These are phyloP conservation scores for Drosophila infuscata DNA, from an alignment of 2,888 invertebrate species.

Conservation along the genomic window DNA sequence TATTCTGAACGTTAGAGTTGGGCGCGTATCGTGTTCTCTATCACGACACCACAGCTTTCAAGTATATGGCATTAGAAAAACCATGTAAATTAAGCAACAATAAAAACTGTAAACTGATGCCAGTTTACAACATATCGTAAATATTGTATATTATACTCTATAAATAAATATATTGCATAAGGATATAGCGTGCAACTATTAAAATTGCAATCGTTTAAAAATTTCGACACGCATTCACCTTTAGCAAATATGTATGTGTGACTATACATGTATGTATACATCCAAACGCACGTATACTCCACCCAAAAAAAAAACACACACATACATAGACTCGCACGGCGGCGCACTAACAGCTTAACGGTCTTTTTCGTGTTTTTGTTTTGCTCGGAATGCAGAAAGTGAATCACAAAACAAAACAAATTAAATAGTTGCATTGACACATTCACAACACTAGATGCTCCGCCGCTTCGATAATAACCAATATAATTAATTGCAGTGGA, in stretches of 20 bases:
- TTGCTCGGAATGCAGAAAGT: conserved; percentile 49
- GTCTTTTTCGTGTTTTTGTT: conserved; percentile 61
- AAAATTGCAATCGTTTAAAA: neutral
- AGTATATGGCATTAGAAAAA: neutral
- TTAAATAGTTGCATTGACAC: conserved; percentile 13
- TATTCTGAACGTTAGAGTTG: conserved; percentile 8
- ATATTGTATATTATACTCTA: neutral
- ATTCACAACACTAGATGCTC: conserved; percentile 9
- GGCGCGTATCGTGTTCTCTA: neutral
- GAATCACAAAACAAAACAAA: conserved; percentile 46
- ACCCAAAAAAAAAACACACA: conserved; percentile 34
- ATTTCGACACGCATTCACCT: conserved; percentile 1
- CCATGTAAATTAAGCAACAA: neutral
- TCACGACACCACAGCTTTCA: neutral
- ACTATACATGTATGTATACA: conserved; percentile 11
- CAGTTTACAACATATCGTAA: neutral
- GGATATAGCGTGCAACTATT: neutral
- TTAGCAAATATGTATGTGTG: neutral
- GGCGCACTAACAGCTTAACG: conserved; percentile 50
- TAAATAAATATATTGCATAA: neutral
- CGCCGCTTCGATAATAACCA: neutral
- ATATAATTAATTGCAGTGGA: neutral
- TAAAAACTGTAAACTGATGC: neutral
- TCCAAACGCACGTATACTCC: conserved; percentile 33
- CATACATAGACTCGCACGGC: conserved; percentile 13